These are phyloP conservation scores for Perizoma affinitatum DNA, from an alignment of 2,888 invertebrate species.

Conservation along the genomic window DNA sequence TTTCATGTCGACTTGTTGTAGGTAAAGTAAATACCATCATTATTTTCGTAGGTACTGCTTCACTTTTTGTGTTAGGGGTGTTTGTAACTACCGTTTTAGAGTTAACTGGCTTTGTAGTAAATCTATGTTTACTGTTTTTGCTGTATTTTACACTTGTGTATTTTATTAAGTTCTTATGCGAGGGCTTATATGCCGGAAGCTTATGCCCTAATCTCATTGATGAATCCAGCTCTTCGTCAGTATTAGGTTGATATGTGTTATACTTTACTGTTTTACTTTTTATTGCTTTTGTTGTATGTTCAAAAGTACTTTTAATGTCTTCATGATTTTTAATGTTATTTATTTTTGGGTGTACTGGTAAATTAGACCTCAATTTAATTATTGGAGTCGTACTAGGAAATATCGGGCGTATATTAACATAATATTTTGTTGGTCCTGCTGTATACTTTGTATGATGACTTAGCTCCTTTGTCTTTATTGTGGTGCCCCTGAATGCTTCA, in stretches of 20 bases:
- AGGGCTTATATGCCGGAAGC: not conserved
- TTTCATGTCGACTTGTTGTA: not conserved
- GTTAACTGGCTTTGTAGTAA: slow-evolving; percentile 2
- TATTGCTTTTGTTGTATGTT: not conserved
- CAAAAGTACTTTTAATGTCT: slow-evolving; percentile 1
- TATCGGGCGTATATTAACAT: not conserved
- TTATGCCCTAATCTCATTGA: slow-evolving; percentile 16
- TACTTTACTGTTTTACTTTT: slow-evolving; percentile 47
- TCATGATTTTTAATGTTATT: slow-evolving; percentile 5
- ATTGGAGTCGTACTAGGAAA: not conserved
- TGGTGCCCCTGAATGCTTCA: not conserved
- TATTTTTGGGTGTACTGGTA: not conserved
- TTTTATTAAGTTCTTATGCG: slow-evolving; percentile 6
- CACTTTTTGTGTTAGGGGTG: not conserved
- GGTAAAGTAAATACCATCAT: not conserved
- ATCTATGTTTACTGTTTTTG: slow-evolving; percentile 1
- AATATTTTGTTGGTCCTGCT: not conserved
- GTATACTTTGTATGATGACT: not conserved
- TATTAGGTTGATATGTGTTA: slow-evolving; percentile 59
- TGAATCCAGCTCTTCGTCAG: slow-evolving; percentile 49
- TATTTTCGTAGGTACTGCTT: not conserved
- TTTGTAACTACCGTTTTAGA: slow-evolving; percentile 1
- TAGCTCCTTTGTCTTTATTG: not conserved
- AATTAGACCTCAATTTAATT: not conserved
- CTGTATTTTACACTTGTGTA: not conserved